Base-by-base conservation (phyloP, 2,113 vertebrate species). In the Alectura lathami region DNA sequence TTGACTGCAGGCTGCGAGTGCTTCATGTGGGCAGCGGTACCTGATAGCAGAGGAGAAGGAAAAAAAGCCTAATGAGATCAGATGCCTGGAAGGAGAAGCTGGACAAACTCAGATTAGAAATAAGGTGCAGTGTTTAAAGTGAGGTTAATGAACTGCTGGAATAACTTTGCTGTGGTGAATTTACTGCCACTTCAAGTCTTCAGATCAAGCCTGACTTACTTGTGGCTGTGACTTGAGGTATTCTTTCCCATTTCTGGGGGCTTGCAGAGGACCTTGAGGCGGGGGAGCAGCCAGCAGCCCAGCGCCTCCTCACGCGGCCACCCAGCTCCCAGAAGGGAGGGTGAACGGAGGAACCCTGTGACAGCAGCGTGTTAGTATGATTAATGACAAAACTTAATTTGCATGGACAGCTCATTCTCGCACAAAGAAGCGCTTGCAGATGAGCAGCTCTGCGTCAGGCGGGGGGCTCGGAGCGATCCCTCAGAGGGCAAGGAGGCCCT, bases 61-160 rank as follows among this genome's bases (percentile, higher is more conserved):
- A 38, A 40, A 63, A 40, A 38, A 11, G 4, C 64, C 59, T 89
- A 18, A 85, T 7, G 53, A 91, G 69, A 81, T 60, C 51, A 21
- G 80, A 43, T 40, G 57, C 40, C 45, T 45, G 22, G 81, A 76
- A 88, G 63, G 23, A 40, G 27, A 53, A 70, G 47, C 42, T 34
- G 64, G 85, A 40, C 51, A 87, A 60, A 69, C 26, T 62, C 60
- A 78, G 64, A 20, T 66, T 45, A 67, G 81, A 63, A 78, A 62
- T 38, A 6, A 10, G 59, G 62, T 7, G 38, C 50, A 30, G 59
- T 26, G 38, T 47, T 77, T 56, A 38, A 47, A 79, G 51, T 2
- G 32, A 93, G 42, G 84, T 76, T 76, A 67, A 88, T 91, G 50
- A 95, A 51, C 78, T 93, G 67, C 6, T 89, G 78, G 70, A 54